These are phyloP conservation scores for Lamellibrachia satsuma DNA, from an alignment of 2,888 invertebrate species.

Conservation along the genomic window DNA sequence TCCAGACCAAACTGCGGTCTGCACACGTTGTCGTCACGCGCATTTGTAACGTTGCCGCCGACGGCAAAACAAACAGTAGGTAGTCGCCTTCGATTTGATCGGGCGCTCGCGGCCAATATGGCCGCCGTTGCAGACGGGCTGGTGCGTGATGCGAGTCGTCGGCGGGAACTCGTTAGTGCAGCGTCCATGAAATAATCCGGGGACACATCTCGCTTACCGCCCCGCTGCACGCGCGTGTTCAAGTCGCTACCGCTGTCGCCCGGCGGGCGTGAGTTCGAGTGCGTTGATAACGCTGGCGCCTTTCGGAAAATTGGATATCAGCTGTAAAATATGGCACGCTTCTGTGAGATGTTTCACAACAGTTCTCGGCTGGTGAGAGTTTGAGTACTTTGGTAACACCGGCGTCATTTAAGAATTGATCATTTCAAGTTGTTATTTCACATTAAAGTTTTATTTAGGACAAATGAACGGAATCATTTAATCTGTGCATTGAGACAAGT, in stretches of 20 bases:
- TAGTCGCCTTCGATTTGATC: not conserved
- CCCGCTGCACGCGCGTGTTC: not conserved
- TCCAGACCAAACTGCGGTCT: too few species aligned
- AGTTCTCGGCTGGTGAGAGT: not conserved
- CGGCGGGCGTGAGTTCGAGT: not conserved
- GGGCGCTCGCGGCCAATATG: not conserved
- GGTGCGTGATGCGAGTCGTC: not conserved
- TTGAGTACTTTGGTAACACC: not conserved
- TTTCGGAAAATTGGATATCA: not conserved
- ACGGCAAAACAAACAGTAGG: not conserved
- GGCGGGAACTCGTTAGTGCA: not conserved
- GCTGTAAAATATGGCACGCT: not conserved
- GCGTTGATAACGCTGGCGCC: not conserved
- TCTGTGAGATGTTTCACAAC: not conserved
- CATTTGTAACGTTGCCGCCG: not conserved
- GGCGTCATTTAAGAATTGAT: not conserved
- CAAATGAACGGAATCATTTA: not conserved
- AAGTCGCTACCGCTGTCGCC: not conserved
- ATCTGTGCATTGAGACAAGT: not conserved
- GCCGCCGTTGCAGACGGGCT: not conserved
- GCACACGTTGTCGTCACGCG: too few species aligned
- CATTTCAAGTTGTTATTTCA: not conserved
- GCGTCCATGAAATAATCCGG: not conserved
- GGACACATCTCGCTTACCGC: not conserved
- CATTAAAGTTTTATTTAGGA: not conserved